These are phyloP conservation scores for Drosophila bifasciata DNA, from an alignment of 1,140 invertebrate species.

Conservation along the genomic window DNA sequence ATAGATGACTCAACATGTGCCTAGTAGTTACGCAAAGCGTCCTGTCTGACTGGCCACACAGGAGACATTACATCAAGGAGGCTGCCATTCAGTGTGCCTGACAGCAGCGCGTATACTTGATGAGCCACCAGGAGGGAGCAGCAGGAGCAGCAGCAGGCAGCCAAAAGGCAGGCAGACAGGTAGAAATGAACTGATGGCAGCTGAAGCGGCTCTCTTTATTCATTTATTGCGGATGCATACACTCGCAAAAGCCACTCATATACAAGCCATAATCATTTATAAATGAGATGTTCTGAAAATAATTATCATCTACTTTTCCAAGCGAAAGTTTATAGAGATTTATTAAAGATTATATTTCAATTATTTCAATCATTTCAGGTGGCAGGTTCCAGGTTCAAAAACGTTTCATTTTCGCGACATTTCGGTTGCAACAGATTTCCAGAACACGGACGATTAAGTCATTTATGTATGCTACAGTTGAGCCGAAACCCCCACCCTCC, in stretches of 20 bases:
- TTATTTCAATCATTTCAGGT: too few relatives aligned
- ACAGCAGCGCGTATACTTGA: slow-evolving; percentile 69
- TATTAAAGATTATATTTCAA: too few relatives aligned
- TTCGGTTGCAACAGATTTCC: slow-evolving; percentile 12
- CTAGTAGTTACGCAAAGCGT: slow-evolving; percentile 73
- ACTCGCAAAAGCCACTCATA: slow-evolving; percentile 38
- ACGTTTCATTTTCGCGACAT: slow-evolving; percentile 1
- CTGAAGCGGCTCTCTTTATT: slow-evolving; percentile 62
- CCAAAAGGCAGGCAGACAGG: slow-evolving; percentile 44
- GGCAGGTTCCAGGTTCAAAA: not conserved
- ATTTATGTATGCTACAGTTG: slow-evolving; percentile 58
- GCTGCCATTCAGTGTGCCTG: slow-evolving; percentile 50
- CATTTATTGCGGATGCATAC: slow-evolving; percentile 68
- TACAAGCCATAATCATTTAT: not conserved
- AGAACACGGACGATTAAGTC: slow-evolving; percentile 61
- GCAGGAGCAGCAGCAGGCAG: slow-evolving; percentile 30
- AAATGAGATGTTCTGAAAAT: slow-evolving; percentile 1
- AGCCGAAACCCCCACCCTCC: not conserved
- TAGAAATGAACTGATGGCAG: slow-evolving; percentile 37
- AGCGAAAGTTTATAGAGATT: too few relatives aligned
- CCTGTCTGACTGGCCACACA: slow-evolving; percentile 57
- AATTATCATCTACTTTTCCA: not conserved
- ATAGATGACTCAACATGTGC: slow-evolving; percentile 75
- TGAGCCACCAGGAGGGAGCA: slow-evolving; percentile 36
- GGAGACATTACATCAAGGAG: slow-evolving; percentile 69